Conservation (phyloP, 2,113 vertebrate species). For the Agapornis roseicollis region DNA sequence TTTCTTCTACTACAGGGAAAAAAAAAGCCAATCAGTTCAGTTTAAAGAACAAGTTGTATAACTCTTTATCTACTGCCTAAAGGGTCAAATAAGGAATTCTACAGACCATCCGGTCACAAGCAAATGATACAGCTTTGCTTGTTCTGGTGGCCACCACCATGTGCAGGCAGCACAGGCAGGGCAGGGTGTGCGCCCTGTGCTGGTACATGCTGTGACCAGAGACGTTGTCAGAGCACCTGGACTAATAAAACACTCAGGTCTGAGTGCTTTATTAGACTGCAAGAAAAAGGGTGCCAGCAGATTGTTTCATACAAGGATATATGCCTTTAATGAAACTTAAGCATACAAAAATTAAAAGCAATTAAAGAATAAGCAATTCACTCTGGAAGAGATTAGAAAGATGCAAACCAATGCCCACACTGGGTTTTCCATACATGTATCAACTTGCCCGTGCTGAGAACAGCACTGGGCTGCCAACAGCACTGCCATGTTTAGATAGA, state of each 20-base stretch:
- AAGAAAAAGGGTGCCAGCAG: neutral
- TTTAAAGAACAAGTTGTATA: slow-evolving; percentile 46
- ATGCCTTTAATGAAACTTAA: neutral
- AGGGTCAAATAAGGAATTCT: slow-evolving; percentile 21
- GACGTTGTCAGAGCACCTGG: neutral
- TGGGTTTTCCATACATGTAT: neutral
- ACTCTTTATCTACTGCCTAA: slow-evolving; percentile 31
- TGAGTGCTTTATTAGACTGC: neutral
- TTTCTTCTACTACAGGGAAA: neutral
- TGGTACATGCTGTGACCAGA: neutral
- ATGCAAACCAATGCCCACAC: neutral
- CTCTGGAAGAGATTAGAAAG: neutral
- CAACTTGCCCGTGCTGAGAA: neutral
- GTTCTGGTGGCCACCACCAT: neutral
- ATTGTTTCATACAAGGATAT: neutral
- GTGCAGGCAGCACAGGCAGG: neutral
- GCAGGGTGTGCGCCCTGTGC: neutral
- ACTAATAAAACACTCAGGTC: neutral
- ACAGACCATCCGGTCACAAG: neutral
- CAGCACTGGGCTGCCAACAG: neutral
- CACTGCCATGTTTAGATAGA: neutral
- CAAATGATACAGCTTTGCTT: neutral
- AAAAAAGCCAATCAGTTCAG: neutral
- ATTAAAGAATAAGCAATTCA: neutral
- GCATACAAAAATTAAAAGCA: neutral